Conservation (phyloP, 2,113 vertebrate species). For the Centropus unirufus region DNA sequence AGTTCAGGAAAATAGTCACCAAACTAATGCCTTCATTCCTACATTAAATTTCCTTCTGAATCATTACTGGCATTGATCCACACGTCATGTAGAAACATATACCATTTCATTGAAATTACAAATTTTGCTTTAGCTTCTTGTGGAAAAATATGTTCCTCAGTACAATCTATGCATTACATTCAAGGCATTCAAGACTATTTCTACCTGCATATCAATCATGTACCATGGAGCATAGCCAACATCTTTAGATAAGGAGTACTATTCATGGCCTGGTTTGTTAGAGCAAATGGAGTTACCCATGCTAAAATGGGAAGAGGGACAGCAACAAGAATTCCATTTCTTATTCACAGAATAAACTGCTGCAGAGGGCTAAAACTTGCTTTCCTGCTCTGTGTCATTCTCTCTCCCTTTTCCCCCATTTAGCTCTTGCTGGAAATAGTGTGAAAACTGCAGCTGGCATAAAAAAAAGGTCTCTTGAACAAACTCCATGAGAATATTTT, state of each 20-base stretch:
- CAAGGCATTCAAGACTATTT: not conserved
- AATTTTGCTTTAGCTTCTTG: not conserved
- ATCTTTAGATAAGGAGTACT: not conserved
- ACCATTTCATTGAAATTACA: not conserved
- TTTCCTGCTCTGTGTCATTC: not conserved
- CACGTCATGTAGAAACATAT: not conserved
- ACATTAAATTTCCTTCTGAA: not conserved
- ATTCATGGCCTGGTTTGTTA: not conserved
- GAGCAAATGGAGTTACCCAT: not conserved
- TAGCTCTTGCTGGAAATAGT: not conserved
- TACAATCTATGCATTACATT: not conserved
- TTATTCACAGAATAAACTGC: not conserved
- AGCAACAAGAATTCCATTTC: not conserved
- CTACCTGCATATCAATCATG: not conserved
- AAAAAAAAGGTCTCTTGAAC: not conserved
- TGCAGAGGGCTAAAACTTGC: not conserved
- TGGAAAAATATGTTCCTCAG: not conserved
- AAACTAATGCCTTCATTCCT: not conserved
- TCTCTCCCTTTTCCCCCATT: not conserved
- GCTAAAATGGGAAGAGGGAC: not conserved
- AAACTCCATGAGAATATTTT: conserved; percentile 52
- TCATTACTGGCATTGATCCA: not conserved
- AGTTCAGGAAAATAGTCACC: not conserved
- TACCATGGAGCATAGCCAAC: not conserved
- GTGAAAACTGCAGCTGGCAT: conserved; percentile 28